Percentiles rank a stretch among this genome's conserved stretches.
Conservation (phyloP, 2,888 invertebrate genomes). For the Philonicus albiceps region DNA sequence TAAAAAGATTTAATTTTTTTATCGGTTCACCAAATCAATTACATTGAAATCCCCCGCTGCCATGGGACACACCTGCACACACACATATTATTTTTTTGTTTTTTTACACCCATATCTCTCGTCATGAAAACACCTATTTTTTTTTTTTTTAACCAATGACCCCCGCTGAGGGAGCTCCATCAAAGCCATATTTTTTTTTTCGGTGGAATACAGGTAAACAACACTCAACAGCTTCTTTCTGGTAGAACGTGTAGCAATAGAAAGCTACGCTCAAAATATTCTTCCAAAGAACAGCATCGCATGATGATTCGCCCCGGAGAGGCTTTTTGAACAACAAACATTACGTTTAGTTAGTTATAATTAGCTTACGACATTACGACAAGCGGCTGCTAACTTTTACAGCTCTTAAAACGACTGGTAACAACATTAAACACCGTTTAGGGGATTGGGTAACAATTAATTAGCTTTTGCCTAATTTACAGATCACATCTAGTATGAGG, state of each 20-base stretch:
- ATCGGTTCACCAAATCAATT: neutral
- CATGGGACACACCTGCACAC: neutral
- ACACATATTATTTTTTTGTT: neutral
- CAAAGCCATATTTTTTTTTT: neutral
- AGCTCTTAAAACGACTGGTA: constrained; percentile 1
- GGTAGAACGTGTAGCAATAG: neutral
- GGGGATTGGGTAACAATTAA: constrained; percentile 19
- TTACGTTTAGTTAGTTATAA: neutral
- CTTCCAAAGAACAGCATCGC: constrained; percentile 46
- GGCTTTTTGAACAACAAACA: constrained; percentile 27
- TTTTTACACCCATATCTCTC: neutral
- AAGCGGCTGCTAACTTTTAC: neutral
- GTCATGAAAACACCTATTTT: neutral
- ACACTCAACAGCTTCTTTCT: constrained; percentile 17
- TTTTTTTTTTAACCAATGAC: neutral
- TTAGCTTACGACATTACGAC: neutral
- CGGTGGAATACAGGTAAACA: neutral
- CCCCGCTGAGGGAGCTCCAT: constrained; percentile 2
- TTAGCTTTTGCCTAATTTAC: constrained; percentile 10
- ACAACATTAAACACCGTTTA: constrained; percentile 31
- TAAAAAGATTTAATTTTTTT: neutral
- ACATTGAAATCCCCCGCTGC: neutral
- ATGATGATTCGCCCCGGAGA: constrained; percentile 39
- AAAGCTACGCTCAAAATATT: constrained; percentile 5
- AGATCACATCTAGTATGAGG: neutral